These are phyloP conservation scores for Macrotus californicus DNA, from an alignment of 2,113 vertebrate genomes.

Conservation along the genomic window DNA sequence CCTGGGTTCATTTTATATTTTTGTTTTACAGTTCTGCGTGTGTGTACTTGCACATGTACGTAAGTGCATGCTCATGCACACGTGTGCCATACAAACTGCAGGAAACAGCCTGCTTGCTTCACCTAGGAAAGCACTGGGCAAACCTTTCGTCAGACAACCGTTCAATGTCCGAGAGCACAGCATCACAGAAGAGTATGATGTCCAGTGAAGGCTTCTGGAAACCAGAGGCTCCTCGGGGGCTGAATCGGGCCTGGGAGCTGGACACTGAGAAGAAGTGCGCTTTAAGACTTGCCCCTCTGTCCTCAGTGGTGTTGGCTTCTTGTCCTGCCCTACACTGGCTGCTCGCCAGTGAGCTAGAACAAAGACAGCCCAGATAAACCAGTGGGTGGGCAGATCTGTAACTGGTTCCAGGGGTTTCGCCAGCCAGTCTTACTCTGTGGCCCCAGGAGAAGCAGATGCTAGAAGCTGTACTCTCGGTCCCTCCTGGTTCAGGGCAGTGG, in stretches of 20 bases:
- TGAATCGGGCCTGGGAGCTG: neutral
- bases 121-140: neutral
- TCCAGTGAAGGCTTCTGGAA: neutral
- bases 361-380: neutral
- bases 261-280: neutral
- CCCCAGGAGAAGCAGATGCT: neutral
- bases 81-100: neutral
- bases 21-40: neutral
- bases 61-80: neutral
- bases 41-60: neutral
- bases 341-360: neutral
- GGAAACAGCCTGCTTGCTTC: neutral
- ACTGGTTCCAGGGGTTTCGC: neutral
- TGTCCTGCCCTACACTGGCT: neutral
- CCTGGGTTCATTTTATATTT: neutral
- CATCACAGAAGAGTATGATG: neutral
- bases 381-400: fast-evolving
- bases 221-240: neutral
- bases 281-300: neutral
- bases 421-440: neutral
- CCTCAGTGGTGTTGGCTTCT: neutral
- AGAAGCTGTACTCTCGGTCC: neutral
- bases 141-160: neutral
- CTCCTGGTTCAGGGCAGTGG: neutral
- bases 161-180: neutral